phyloP scores from a whole-genome alignment of 2,888 invertebrate genomes.

The Apodemia mormo region DNA sequence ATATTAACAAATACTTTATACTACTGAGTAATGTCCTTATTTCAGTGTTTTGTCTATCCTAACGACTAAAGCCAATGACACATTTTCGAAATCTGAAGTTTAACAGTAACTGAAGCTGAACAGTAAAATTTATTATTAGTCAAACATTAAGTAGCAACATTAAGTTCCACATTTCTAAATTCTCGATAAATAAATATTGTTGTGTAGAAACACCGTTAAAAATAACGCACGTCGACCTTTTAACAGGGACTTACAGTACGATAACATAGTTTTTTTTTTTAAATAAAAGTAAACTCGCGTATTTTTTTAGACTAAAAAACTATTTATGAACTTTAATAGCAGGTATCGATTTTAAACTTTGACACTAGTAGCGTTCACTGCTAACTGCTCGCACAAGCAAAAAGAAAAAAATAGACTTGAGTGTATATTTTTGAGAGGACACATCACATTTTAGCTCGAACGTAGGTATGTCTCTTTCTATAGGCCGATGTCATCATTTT shows the following conservation, averaged over 20 bases:
- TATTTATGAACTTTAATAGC: not conserved
- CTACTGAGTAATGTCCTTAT: conserved; percentile 63
- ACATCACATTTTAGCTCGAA: not conserved
- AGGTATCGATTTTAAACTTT: too few relatives aligned
- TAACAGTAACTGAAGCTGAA: conserved; percentile 30
- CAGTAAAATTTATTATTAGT: conserved; percentile 30
- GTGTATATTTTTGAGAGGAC: not conserved
- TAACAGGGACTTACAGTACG: not conserved
- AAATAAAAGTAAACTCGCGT: not conserved
- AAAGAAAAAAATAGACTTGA: too few relatives aligned
- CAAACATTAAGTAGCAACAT: conserved; percentile 37
- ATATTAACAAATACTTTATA: conserved; percentile 70
- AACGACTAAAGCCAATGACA: conserved; percentile 75
- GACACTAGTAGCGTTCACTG: too few relatives aligned
- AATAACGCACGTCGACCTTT: conserved; percentile 2
- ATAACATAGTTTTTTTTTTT: not conserved
- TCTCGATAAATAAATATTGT: conserved; percentile 35
- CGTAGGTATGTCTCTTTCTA: not conserved
- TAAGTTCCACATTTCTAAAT: conserved; percentile 33
- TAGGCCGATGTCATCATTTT: conserved; percentile 24
- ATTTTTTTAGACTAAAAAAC: not conserved
- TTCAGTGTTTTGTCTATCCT: conserved; percentile 69
- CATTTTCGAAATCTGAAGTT: conserved; percentile 40
- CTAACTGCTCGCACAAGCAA: too few relatives aligned
- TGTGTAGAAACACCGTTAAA: not conserved